A percentile compares a stretch with the other conserved stretches of the same genome.
Evolutionary conservation across 1,140 invertebrate species (phyloP).

Genomic region (Euura saliciscinereae): DNA sequence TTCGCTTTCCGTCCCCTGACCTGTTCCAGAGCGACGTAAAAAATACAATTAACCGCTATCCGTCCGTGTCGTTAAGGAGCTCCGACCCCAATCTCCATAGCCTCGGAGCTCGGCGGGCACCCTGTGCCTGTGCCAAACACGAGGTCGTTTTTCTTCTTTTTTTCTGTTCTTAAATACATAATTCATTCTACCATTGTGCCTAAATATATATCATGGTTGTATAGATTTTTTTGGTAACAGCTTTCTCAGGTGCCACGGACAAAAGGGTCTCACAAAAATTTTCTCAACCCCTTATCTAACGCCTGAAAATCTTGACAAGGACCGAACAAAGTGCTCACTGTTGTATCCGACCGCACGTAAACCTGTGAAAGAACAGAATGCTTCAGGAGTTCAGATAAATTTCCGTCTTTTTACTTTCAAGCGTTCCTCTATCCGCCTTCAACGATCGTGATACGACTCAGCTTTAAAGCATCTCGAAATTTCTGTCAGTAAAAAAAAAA

Average conservation of each 20-base stretch:
- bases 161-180: neutral
- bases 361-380: no score
- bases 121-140: neutral
- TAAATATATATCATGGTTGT: neutral
- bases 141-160: no score
- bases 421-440: no score
- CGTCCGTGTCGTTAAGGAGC: neutral
- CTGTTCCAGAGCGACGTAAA: neutral
- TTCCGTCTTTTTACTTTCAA: neutral
- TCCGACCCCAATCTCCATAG: neutral
- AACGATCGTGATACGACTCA: no score
- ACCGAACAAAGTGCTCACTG: neutral
- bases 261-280: neutral
- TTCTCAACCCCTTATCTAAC: neutral
- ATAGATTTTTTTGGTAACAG: neutral
- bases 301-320: neutral
- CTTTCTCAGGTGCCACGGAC: neutral
- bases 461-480: no score
- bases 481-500: no score
- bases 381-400: neutral
- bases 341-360: neutral
- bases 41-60: constrained; percentile 7
- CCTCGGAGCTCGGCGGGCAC: neutral
- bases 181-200: neutral
- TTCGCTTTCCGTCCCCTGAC: neutral